phyloP scores from a whole-genome alignment of 1,140 invertebrate species.

The Macrostomum lignano region DNA sequence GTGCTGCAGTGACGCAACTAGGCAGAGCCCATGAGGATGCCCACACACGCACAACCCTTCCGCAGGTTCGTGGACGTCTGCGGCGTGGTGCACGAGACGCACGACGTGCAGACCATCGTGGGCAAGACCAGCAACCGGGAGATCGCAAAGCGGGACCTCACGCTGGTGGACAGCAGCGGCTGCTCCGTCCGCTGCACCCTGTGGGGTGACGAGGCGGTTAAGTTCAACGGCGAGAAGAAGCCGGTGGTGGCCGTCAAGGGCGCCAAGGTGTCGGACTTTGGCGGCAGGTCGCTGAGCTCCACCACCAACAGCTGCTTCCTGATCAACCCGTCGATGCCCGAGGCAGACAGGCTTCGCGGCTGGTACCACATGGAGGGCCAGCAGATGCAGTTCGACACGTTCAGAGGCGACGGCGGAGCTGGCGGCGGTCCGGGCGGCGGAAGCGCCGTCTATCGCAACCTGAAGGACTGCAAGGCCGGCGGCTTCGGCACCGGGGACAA shows the following conservation, averaged over 20 bases:
- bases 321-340: conserved; percentile 47
- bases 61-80: too few relatives aligned
- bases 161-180: conserved; percentile 52
- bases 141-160: conserved; percentile 59
- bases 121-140: conserved; percentile 45
- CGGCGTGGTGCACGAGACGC: conserved; percentile 47
- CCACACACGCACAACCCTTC: too few relatives aligned
- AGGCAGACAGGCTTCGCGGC: conserved; percentile 50
- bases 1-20: too few relatives aligned
- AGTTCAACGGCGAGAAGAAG: conserved; percentile 43
- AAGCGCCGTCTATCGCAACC: too few relatives aligned
- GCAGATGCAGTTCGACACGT: conserved; percentile 14
- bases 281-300: conserved; percentile 25
- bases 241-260: conserved; percentile 57
- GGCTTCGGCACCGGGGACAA: conserved; percentile 37
- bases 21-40: too few relatives aligned
- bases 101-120: conserved; percentile 42
- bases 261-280: conserved; percentile 39
- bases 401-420: conserved; percentile 7
- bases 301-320: conserved; percentile 24
- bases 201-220: conserved; percentile 41
- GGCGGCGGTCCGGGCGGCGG: conserved; percentile 16
- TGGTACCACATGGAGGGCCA: conserved; percentile 52
- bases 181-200: conserved; percentile 38
- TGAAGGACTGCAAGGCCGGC: too few relatives aligned